Evolutionary conservation across 1,140 invertebrate genomes (phyloP).

Genomic region (Heliothis subflexa): DNA sequence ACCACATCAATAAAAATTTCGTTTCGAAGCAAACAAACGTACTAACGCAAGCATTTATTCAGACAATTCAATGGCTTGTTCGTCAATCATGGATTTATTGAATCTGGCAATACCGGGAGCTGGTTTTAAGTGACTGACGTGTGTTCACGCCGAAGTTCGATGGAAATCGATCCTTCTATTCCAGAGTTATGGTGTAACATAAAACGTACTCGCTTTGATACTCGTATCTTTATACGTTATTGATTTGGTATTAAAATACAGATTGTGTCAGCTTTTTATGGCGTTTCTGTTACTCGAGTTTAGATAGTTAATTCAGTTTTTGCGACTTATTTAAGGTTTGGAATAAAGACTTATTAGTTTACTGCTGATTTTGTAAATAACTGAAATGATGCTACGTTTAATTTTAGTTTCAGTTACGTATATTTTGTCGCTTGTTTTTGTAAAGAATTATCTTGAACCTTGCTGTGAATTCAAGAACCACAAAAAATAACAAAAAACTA

Average conservation of each 20-base stretch:
- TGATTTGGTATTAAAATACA: conserved; percentile 18
- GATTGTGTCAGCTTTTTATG: conserved; percentile 16
- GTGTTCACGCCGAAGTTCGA: conserved; percentile 3
- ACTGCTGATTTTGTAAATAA: too few relatives aligned
- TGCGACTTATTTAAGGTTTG: neutral
- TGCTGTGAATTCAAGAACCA: too few relatives aligned
- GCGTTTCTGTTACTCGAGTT: neutral
- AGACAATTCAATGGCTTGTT: neutral
- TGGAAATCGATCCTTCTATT: conserved; percentile 6
- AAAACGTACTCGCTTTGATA: conserved; percentile 9
- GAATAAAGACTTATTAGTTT: too few relatives aligned
- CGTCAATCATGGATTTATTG: conserved; percentile 23
- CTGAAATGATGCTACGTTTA: too few relatives aligned
- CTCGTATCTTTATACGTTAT: conserved; percentile 7
- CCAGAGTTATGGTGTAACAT: conserved; percentile 5
- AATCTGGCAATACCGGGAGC: neutral
- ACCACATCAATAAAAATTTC: too few relatives aligned
- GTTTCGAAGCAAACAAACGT: neutral
- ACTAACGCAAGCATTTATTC: neutral
- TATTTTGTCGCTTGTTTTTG: too few relatives aligned
- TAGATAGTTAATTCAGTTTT: neutral
- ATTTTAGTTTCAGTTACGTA: too few relatives aligned
- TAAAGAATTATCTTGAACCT: too few relatives aligned
- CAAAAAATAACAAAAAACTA: too few relatives aligned
- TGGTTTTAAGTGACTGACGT: neutral